These are phyloP conservation scores for Drosophila mercatorum DNA, from an alignment of 2,888 invertebrate species.

Conservation along the genomic window DNA sequence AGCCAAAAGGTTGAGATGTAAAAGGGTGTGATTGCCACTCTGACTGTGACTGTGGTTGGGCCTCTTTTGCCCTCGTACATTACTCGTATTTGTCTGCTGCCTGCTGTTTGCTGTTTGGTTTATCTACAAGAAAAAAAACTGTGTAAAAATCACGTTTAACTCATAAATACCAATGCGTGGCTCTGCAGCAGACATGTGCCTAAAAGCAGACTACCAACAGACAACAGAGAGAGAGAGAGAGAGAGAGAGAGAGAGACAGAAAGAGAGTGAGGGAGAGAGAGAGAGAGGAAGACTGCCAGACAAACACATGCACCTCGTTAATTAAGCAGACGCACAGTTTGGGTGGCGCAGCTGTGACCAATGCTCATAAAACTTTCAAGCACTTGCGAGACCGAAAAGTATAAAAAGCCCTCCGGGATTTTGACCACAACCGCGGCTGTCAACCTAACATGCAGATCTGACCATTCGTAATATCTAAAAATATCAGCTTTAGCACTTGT, in stretches of 20 bases:
- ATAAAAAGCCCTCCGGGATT: not conserved
- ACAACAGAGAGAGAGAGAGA: not conserved
- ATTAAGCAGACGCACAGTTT: constrained; percentile 35
- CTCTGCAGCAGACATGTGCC: constrained; percentile 19
- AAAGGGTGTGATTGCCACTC: not conserved
- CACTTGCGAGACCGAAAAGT: not conserved
- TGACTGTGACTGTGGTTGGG: constrained; percentile 2
- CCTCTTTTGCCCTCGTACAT: constrained; percentile 12
- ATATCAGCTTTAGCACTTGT: not conserved
- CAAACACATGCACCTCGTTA: constrained; percentile 36
- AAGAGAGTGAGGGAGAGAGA: not conserved
- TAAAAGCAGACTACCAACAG: constrained; percentile 40
- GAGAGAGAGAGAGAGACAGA: not conserved
- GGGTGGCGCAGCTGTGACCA: not conserved
- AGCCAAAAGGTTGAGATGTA: not conserved
- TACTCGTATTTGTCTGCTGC: constrained; percentile 16
- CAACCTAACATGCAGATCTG: constrained; percentile 8
- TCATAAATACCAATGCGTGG: constrained; percentile 53
- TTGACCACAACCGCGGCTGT: constrained; percentile 12
- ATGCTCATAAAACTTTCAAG: constrained; percentile 16
- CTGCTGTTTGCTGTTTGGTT: constrained; percentile 24
- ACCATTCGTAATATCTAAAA: constrained; percentile 15
- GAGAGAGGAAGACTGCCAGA: not conserved
- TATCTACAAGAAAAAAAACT: constrained; percentile 38
- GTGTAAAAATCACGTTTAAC: constrained; percentile 67